Conservation (phyloP, 2,888 invertebrate species). For the Parthenolecanium corni region DNA sequence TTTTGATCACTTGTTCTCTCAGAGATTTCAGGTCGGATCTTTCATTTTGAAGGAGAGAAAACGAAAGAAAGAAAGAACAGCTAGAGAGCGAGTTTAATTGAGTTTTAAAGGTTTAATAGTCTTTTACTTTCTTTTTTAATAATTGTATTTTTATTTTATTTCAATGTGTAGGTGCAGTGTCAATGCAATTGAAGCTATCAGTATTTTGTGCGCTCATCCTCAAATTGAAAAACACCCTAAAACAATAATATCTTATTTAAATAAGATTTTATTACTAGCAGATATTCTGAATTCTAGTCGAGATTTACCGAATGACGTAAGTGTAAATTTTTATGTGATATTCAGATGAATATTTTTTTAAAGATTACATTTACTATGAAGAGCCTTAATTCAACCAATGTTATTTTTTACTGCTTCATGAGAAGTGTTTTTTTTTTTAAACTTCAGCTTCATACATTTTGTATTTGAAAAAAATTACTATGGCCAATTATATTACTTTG, state of each 20-base stretch:
- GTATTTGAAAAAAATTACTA: too few relatives aligned
- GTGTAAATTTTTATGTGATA: neutral
- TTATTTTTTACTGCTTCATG: too few relatives aligned
- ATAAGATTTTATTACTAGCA: conserved; percentile 48
- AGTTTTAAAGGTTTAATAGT: too few relatives aligned
- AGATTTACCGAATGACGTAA: conserved; percentile 15
- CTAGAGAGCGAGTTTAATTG: too few relatives aligned
- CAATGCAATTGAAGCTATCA: conserved; percentile 50
- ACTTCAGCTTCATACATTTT: too few relatives aligned
- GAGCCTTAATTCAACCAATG: too few relatives aligned
- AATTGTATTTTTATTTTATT: neutral
- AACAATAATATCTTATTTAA: conserved; percentile 47
- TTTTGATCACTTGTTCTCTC: neutral
- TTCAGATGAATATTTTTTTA: too few relatives aligned
- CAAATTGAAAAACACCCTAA: conserved; percentile 50
- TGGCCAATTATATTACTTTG: too few relatives aligned
- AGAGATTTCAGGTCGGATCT: neutral
- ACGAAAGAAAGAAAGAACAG: too few relatives aligned
- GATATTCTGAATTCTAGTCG: conserved; percentile 32
- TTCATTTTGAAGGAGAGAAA: neutral
- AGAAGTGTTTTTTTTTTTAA: too few relatives aligned
- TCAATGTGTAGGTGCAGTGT: conserved; percentile 41
- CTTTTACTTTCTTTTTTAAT: too few relatives aligned
- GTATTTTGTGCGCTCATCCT: conserved; percentile 49
- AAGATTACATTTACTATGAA: too few relatives aligned